Evolutionary conservation across 2,888 invertebrate species (phyloP), one percentile per base, ranked within the genome.

Genomic region (Adineta ricciae): DNA sequence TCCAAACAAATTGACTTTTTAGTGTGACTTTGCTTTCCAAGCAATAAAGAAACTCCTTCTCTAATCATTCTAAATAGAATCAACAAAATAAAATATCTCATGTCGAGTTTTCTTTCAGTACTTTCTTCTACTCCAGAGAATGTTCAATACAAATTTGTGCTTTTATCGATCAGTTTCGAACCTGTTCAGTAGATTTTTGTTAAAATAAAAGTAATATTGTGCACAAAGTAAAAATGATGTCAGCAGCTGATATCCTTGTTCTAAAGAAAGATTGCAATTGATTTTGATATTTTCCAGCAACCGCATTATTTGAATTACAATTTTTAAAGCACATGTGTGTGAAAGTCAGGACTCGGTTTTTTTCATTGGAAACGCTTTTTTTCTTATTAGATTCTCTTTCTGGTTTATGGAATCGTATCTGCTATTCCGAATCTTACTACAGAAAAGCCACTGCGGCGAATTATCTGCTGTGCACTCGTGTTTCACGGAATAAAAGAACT

Each of bases 231-330:
- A 73, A 73, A 83, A 82, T 32, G 16, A 83, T 50, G 86, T 86
- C 38, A 86, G 86, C 24, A 86, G 64, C 38, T 84, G 86, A 27
- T 86, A 86, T 84, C 78, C 84, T 38, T 46, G 86, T 38, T 83
- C 83, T 11, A 86, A 86, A 83, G 86, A 86, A 73, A 41, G 83
- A 49, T 86, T 11, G 83, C 86, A 14, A 46, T 86, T 41, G 86
- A 86, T 54, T 84, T 86, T 64, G 73, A 86, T 21, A 86, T 83
- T 21, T 78, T 84, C 24, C 50, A 73, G 27, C 83, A 86, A 56
- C 32, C 38, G 21, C 86, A 54, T 32, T 86, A 16, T 46, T 86
- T 50, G 86, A 86, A 56, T n/a, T 86, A 41, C 54, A 86, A 32
- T 78, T 73, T 21, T 84, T 73, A 32, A 50, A 83, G 38, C 86